phyloP scores from a whole-genome alignment of 2,113 vertebrate genomes.

The Syngnathus typhle region DNA sequence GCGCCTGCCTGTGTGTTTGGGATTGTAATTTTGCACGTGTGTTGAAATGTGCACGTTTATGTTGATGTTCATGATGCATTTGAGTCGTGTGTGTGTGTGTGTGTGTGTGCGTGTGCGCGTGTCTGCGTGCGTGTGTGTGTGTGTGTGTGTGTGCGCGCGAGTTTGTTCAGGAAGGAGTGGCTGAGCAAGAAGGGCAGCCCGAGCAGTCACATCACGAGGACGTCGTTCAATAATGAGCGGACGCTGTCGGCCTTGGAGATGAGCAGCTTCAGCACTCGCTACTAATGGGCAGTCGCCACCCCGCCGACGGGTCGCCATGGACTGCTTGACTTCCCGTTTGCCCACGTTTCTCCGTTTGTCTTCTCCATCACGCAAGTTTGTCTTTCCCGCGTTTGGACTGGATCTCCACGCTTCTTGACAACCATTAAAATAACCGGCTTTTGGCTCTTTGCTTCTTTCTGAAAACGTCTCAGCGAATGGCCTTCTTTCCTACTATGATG shows the following conservation, averaged over 20 bases:
- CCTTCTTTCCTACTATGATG: background rate
- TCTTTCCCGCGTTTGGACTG: no score
- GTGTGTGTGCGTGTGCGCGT: background rate
- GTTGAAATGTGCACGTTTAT: no score
- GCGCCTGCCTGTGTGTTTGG: no score
- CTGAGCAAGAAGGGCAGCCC: slow-evolving; percentile 67
- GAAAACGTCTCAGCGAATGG: background rate
- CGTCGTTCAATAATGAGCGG: slow-evolving; percentile 63
- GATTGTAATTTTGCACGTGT: no score
- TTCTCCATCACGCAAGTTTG: background rate
- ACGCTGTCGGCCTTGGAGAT: slow-evolving; percentile 66
- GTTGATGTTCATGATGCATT: no score
- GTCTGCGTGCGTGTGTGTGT: background rate
- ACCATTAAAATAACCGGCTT: background rate
- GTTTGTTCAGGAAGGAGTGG: slow-evolving; percentile 65
- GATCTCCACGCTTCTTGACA: no score
- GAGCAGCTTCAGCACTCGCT: slow-evolving; percentile 80
- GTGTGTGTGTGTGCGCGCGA: background rate
- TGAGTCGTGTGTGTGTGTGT: no score
- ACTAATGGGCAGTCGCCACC: slow-evolving; percentile 52
- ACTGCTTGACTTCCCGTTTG: no score
- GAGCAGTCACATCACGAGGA: slow-evolving; percentile 55
- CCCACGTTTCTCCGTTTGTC: background rate
- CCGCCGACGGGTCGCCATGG: background rate
- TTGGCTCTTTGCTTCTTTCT: background rate